A percentile compares a stretch with the other conserved stretches of the same genome.
Evolutionary conservation across 2,888 invertebrate species (phyloP).

Genomic region (Ichneumoninae sp.): DNA sequence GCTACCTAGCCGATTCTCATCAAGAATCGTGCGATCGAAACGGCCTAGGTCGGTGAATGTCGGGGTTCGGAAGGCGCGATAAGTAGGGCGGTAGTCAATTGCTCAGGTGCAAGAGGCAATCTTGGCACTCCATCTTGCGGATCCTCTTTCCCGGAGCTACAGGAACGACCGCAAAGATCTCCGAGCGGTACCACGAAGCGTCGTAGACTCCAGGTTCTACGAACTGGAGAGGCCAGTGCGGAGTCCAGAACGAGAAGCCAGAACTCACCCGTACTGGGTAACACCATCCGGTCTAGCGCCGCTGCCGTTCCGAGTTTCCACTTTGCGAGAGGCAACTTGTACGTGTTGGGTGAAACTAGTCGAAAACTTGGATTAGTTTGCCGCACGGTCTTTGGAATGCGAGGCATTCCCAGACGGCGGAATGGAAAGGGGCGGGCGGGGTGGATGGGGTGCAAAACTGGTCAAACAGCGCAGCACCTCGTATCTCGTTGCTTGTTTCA

Average conservation of each 20-base stretch:
- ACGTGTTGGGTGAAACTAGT: slow-evolving; percentile 67
- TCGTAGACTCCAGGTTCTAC: neutral
- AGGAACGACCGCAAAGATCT: slow-evolving; percentile 10
- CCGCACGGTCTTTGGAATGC: slow-evolving; percentile 68
- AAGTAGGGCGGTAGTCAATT: slow-evolving; percentile 70
- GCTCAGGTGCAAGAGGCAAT: slow-evolving; percentile 71
- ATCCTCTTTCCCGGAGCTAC: slow-evolving; percentile 13
- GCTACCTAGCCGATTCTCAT: neutral
- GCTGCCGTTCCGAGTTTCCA: slow-evolving; percentile 68
- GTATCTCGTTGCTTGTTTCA: slow-evolving; percentile 21
- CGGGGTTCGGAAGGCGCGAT: slow-evolving; percentile 28
- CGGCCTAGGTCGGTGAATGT: neutral
- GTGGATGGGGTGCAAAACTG: slow-evolving; percentile 25
- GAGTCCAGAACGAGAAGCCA: slow-evolving; percentile 45
- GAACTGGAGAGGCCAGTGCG: slow-evolving; percentile 9
- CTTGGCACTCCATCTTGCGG: slow-evolving; percentile 61
- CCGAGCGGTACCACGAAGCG: slow-evolving; percentile 2
- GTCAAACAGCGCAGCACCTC: neutral
- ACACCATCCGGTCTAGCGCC: slow-evolving; percentile 35
- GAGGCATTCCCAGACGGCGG: slow-evolving; percentile 33
- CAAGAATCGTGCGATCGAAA: neutral
- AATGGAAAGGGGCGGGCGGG: slow-evolving; percentile 37
- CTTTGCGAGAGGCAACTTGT: slow-evolving; percentile 64
- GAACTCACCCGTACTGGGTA: slow-evolving; percentile 36
- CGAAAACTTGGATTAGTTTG: slow-evolving; percentile 79